Base-by-base conservation (phyloP, 37 sponge, comb jelly and placozoan genomes). In the Oscarella lobularis region DNA sequence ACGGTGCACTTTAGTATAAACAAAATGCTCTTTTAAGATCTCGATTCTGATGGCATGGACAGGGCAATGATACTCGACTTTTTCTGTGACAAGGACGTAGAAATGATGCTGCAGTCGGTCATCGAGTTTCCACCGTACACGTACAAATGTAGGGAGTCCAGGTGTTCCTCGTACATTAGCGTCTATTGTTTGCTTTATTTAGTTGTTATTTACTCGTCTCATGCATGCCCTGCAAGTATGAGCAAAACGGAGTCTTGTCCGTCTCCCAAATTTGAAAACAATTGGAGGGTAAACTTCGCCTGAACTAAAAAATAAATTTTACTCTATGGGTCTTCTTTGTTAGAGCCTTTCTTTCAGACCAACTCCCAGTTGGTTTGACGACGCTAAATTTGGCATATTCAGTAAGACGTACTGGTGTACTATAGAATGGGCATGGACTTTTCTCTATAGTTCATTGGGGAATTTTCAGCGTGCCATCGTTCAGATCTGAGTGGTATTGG, bases 371-470 rank as follows among this genome's bases (percentile, higher is more conserved):
- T 89, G 90, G 90, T 89, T 77, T 77, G 86, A 89, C 67, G 76
- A 85, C 40, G 90, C 65, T 4, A 89, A 89, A 66, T 89, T 89
- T 85, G 90, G 87, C 1, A 87, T 87, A 30, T 87, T 87, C 71
- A 38, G 84, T 83, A 35, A 83, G 84, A 31, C 66, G 27, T 6
- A 4, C 5, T 1, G 38, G 29, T 68, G n/a, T n/a, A n/a, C n/a
- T n/a, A n/a, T n/a, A n/a, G n/a, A n/a, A n/a, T n/a, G n/a, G n/a
- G n/a, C n/a, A n/a, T n/a, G n/a, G n/a, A n/a, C n/a, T n/a, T n/a
- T n/a, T n/a, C n/a, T n/a, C n/a, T n/a, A n/a, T 36, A 85, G 86
- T 85, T 40, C 78, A 77, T 65, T 81, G 82, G 82, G 86, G 86
- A 35, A 32, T 85, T 67, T 85, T 78, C 82, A 85, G 86, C 31